Base-by-base conservation (phyloP, 1,140 invertebrate genomes). In the Oedothorax gibbosus region DNA sequence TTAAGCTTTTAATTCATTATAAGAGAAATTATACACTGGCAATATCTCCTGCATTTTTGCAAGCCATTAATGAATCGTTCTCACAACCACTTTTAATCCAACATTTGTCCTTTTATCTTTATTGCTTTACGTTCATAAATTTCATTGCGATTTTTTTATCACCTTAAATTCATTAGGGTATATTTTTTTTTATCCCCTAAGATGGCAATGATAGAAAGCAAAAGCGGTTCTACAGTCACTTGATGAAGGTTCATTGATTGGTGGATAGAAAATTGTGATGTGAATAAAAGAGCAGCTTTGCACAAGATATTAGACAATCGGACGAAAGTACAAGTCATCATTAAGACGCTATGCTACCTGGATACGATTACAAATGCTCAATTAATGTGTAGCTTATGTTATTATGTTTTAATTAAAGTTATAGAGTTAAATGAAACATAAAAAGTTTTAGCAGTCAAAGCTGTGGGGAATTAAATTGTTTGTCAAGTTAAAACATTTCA, bases 301-400 rank as follows among this genome's bases (percentile, higher is more conserved):
- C n/a, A 53, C 15, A 35, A 35, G 35, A 35, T 35, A 35, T 35
- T 11, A 53, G 20, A 71, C 69, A 71, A 71, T 54, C 54, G 50
- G 20, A 71, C 50, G 69, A 71, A 71, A 71, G 69, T 51, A 18
- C 14, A 71, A 71, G 69, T 71, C 51, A 8, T 53, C 69, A 71
- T 71, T 54, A 53, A 51, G 35, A 35, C 35, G 35, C 35, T 5
- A 71, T 51, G 54, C 49, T 18, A 10, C 50, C 69, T 18, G 54
- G 69, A 71, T 51, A 71, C 21, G 50, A 20, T 51, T 71, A 15
- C 68, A 18, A 69, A 35, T 35, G 35, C 35, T 35, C 1, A 35
- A 35, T 35, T 35, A 35, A 35, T 35, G 35, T 35, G 35, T 2
- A 35, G 35, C 5, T 35, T 35, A 35, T 35, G 2, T 35, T 35